A percentile compares a stretch with the other conserved stretches of the same genome.
Evolutionary conservation across 1,140 invertebrate genomes (phyloP).

Genomic region (Drosophila tsacasi): DNA sequence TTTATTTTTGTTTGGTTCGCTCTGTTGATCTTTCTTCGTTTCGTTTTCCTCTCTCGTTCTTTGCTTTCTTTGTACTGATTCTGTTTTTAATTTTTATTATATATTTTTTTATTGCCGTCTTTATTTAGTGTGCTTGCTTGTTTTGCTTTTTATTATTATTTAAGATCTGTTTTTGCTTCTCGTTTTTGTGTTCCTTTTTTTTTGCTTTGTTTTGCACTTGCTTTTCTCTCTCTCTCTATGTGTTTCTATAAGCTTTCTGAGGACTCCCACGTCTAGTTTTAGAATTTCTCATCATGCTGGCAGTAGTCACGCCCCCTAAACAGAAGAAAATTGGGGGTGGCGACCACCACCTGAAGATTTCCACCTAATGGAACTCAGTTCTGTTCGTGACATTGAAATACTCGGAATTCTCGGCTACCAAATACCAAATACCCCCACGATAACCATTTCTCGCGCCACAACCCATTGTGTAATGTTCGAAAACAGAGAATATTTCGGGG

Average conservation of each 20-base stretch:
- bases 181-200: constrained; percentile 1
- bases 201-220: constrained; percentile 29
- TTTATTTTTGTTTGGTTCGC: constrained; percentile 63
- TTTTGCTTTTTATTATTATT: constrained; percentile 58
- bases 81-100: constrained; percentile 44
- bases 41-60: constrained; percentile 39
- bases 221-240: constrained; percentile 5
- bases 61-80: constrained; percentile 44
- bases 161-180: constrained; percentile 39
- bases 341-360: constrained; percentile 50
- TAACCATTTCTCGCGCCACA: constrained; percentile 5
- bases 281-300: constrained; percentile 41
- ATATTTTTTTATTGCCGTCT: constrained; percentile 47
- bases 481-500: constrained; percentile 33
- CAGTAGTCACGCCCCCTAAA: constrained; percentile 21
- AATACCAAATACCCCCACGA: background rate
- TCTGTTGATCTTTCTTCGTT: constrained; percentile 44
- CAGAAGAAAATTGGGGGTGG: background rate
- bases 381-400: constrained; percentile 67
- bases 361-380: constrained; percentile 53
- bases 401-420: constrained; percentile 15
- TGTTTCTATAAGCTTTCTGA: constrained; percentile 4
- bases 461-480: constrained; percentile 59
- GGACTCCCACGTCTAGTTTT: constrained; percentile 35
- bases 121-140: constrained; percentile 47